Conservation (phyloP, 2,888 invertebrate species). For the Margaritifera margaritifera region DNA sequence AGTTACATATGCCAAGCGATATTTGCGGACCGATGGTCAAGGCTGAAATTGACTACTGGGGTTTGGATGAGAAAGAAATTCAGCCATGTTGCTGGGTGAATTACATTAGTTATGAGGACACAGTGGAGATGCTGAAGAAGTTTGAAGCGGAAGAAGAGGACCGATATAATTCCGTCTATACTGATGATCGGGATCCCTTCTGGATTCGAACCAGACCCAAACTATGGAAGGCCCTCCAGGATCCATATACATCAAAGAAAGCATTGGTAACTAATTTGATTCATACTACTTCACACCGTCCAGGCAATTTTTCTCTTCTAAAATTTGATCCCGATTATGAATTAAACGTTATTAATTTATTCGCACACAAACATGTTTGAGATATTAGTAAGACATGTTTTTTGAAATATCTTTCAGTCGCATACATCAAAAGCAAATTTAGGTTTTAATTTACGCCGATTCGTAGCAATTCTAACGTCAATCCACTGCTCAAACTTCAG, state of each 20-base stretch:
- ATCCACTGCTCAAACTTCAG: no score
- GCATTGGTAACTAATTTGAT: conserved; percentile 41
- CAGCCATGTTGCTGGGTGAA: conserved; percentile 61
- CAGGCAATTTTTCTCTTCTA: no score
- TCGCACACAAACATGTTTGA: no score
- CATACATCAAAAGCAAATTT: no score
- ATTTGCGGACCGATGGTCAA: conserved; percentile 50
- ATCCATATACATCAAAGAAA: conserved; percentile 43
- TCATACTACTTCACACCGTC: no score
- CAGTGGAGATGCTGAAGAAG: conserved; percentile 43
- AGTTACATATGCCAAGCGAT: conserved; percentile 48
- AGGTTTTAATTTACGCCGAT: no score
- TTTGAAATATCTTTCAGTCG: no score
- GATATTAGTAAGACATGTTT: no score
- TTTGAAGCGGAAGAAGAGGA: conserved; percentile 48
- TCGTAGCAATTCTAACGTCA: no score
- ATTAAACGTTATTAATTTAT: no score
- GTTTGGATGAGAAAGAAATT: conserved; percentile 57
- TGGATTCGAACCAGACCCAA: conserved; percentile 35
- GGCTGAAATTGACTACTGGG: conserved; percentile 60
- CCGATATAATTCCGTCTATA: conserved; percentile 37
- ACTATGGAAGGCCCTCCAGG: conserved; percentile 52
- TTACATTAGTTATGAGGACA: conserved; percentile 54
- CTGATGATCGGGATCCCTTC: conserved; percentile 29
- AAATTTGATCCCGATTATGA: no score